Base-by-base conservation (phyloP, 2,888 invertebrate species). In the Drosophila testacea region DNA sequence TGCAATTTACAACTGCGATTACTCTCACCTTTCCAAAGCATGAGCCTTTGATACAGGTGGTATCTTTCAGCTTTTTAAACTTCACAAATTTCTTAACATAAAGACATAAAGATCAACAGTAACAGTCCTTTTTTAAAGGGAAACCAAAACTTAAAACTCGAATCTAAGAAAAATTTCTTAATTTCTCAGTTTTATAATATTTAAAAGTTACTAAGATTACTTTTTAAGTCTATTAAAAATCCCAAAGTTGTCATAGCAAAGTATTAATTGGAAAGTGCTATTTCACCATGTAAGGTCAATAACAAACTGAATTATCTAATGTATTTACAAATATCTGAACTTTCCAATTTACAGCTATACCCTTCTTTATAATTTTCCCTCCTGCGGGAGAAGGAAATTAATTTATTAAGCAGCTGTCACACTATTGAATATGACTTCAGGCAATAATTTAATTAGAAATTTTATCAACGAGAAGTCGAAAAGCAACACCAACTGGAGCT, bases 391-490 rank as follows among this genome's bases (percentile, higher is more conserved):
- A 30, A 47, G 67, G 67, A 59, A 78, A 80, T 72, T 79, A 41
- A 55, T 64, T 69, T 65, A 65, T 66, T 77, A 48, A 61, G 22
- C 60, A 66, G 34, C 57, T 71, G 62, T 54, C 59, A 13, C 55
- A 27, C 50, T 55, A 16, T 50, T 68, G 47, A 55, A 66, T 66
- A 60, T 47, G 34, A 54, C 72, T 67, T 54, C 51, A 65, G 69
- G 44, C 47, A 55, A 69, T 9, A 67, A 59, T 70, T 77, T 72
- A 77, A 82, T 82, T 74, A 83, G 70, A 73, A 73, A 60, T 70
- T 56, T 30, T 22, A 38, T 51, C 60, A 41, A 39, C 47, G 39
- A 60, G 60, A 59, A 54, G 48, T 36, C 41, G 9, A 44, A 44
- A 44, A 11, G 11, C 3, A 44, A 44, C 11, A 11, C 44, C 10